Evolutionary conservation across 2,113 vertebrate genomes (phyloP), one percentile per base, ranked within the genome.

Genomic region (Alexandromys fortis): DNA sequence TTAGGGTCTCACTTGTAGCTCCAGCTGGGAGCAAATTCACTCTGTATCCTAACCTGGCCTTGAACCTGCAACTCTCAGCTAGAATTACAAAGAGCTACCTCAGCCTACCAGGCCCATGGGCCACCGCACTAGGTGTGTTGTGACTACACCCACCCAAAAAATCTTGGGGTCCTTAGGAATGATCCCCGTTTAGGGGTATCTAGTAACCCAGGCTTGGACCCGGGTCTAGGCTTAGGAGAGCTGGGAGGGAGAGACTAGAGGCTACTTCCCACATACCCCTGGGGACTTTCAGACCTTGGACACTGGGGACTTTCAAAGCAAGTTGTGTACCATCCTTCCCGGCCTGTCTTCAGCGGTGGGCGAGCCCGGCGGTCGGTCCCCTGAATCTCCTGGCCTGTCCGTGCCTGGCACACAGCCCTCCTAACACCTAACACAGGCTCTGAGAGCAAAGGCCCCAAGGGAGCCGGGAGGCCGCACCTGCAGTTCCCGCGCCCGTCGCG

Each of bases 291-390:
- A 47, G 45, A 47, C 45, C 45, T 3, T 16, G 28, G 89, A 33
- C 83, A 83, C 89, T 70, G 11, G 35, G 81, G 47, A 89, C 77
- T 91, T 91, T 94, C 87, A 55, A 87, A 78, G 63, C 89, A 76
- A 83, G 82, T 35, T 78, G n/a, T 35, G 45, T 72, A 33, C 85
- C 28, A 35, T 33, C 4, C 52, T 33, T 21, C 55, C 47, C 22
- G 9, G 16, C 0, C 35, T 12, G 65, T n/a, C 75, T 45, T 86
- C 90, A 70, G 86, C 87, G 92, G 68, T n/a, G 12, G 52, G 61
- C 42, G 86, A 75, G 45, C 38, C 63, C 4, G 89, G 45, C 61
- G 76, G 79, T 58, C 3, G 81, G 17, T 33, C n/a, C n/a, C 76
- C 24, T 72, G 68, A 94, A 82, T 72, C 92, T 83, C 81, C 24